Evolutionary conservation across 1,140 invertebrate species (phyloP).

Genomic region (Drosophila setifemur): DNA sequence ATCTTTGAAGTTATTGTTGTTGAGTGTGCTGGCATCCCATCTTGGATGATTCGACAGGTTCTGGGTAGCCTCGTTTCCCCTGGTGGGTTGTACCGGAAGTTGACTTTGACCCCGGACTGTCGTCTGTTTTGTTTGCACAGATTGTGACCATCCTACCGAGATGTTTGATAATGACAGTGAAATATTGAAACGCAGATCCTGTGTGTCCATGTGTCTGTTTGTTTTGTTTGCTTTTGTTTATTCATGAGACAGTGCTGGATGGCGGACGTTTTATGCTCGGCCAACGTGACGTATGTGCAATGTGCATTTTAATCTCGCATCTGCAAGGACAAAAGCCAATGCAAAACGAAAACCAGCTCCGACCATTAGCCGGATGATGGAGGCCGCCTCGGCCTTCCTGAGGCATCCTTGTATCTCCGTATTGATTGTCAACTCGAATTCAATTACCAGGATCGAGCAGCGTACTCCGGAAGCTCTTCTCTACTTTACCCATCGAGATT

Average conservation of each 20-base stretch:
- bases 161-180: slow-evolving; percentile 59
- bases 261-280: slow-evolving; percentile 21
- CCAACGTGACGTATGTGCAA: slow-evolving; percentile 54
- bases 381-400: slow-evolving; percentile 11
- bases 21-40: neutral
- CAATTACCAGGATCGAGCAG: slow-evolving; percentile 51
- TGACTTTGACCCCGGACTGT: slow-evolving; percentile 28
- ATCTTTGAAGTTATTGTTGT: slow-evolving; percentile 6
- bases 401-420: slow-evolving; percentile 2
- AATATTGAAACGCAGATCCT: slow-evolving; percentile 32
- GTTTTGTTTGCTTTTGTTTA: slow-evolving; percentile 38
- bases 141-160: slow-evolving; percentile 25
- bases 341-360: slow-evolving; percentile 5
- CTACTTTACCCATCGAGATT: slow-evolving; percentile 24
- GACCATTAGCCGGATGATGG: slow-evolving; percentile 40
- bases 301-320: slow-evolving; percentile 54
- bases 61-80: neutral
- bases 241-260: slow-evolving; percentile 41
- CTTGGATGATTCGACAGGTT: slow-evolving; percentile 16
- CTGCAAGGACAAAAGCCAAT: slow-evolving; percentile 2
- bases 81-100: slow-evolving; percentile 11
- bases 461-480: slow-evolving; percentile 22
- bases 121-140: slow-evolving; percentile 59
- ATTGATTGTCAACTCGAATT: slow-evolving; percentile 70
- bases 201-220: slow-evolving; percentile 21